Evolutionary conservation across 1,140 invertebrate genomes (phyloP).

Genomic region (Caenorhabditis brenneri): DNA sequence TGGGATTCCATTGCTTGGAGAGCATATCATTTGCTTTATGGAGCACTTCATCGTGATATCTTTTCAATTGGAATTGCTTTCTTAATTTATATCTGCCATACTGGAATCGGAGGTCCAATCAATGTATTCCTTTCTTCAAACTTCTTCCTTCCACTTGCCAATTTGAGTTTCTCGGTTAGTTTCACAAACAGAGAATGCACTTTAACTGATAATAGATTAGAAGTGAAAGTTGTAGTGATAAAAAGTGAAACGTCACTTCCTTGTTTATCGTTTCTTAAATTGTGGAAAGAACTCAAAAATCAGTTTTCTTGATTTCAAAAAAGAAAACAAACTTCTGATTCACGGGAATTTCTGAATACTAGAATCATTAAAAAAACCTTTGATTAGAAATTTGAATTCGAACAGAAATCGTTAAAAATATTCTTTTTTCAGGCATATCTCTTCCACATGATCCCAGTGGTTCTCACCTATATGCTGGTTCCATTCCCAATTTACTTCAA

Average conservation of each 20-base stretch:
- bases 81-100: slow-evolving; percentile 70
- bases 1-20: slow-evolving; percentile 62
- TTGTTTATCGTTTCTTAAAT: not conserved
- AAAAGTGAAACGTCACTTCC: not conserved
- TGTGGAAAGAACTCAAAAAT: too few species aligned
- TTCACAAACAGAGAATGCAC: not conserved
- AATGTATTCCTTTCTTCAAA: slow-evolving; percentile 59
- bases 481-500: slow-evolving; percentile 66
- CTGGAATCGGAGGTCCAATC: slow-evolving; percentile 66
- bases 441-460: slow-evolving; percentile 70
- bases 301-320: too few species aligned
- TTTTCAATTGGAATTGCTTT: slow-evolving; percentile 66
- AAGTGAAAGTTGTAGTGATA: not conserved
- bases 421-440: slow-evolving; percentile 58
- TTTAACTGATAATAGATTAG: not conserved
- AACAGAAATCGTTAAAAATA: not conserved
- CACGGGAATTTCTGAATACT: too few species aligned
- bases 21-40: slow-evolving; percentile 68
- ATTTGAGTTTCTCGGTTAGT: slow-evolving; percentile 64
- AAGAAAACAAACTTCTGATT: too few species aligned
- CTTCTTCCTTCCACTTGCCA: slow-evolving; percentile 64
- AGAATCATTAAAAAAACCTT: not conserved
- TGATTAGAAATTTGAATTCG: not conserved
- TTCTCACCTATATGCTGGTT: slow-evolving; percentile 67
- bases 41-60: slow-evolving; percentile 61